A percentile compares a stretch with the other conserved stretches of the same genome.
Conservation (phyloP, 2,113 vertebrate species). For the Thalassarche chlororhynchos region DNA sequence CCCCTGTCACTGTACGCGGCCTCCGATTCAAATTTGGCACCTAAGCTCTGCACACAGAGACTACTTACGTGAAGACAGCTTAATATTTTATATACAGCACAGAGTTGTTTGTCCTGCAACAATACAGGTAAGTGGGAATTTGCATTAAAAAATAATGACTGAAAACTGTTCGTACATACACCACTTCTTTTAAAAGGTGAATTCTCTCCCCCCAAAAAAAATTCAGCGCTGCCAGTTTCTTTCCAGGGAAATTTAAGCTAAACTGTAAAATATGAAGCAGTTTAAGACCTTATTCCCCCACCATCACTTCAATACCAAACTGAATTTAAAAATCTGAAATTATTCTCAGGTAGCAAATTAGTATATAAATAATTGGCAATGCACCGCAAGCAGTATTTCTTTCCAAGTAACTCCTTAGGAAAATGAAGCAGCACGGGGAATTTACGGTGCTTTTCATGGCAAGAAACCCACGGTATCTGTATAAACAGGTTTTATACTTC, state of each 20-base stretch:
- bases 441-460: constrained; percentile 52
- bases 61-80: not conserved
- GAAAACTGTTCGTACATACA: not conserved
- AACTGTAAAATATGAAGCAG: not conserved
- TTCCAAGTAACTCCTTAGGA: constrained; percentile 38
- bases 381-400: not conserved
- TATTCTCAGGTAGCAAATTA: constrained; percentile 37
- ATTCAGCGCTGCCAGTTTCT: not conserved
- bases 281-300: not conserved
- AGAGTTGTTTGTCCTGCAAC: not conserved
- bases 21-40: not conserved
- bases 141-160: not conserved
- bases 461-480: constrained; percentile 7
- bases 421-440: constrained; percentile 41
- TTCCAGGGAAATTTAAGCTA: not conserved
- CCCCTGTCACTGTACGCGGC: rapidly evolving
- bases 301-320: not conserved
- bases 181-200: not conserved
- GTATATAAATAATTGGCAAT: constrained; percentile 43
- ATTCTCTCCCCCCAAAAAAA: not conserved
- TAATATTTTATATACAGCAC: not conserved
- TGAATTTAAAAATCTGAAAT: not conserved
- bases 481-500: constrained; percentile 53
- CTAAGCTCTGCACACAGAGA: not conserved
- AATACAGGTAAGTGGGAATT: not conserved